Conservation (phyloP, 2,888 invertebrate species). For the Acanthoscelides obtectus region DNA sequence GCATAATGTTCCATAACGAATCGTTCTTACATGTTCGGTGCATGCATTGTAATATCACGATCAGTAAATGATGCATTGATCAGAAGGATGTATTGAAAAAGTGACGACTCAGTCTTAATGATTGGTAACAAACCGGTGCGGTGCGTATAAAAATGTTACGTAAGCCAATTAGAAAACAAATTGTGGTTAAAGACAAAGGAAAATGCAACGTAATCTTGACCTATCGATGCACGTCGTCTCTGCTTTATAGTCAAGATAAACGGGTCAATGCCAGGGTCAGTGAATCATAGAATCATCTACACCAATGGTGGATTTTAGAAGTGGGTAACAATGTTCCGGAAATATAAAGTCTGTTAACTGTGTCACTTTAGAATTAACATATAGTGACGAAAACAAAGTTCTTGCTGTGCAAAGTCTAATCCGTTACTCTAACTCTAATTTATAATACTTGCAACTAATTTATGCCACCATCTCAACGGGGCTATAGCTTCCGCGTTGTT, state of each 20-base stretch:
- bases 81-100: background rate
- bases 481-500: no score
- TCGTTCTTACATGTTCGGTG: background rate
- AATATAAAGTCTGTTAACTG: no score
- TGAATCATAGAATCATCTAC: background rate
- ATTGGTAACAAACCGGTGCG: background rate
- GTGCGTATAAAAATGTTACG: background rate
- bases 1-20: background rate
- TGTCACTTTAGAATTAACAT: no score
- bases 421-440: no score
- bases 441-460: no score
- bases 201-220: constrained; percentile 19
- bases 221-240: constrained; percentile 12
- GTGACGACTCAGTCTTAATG: background rate
- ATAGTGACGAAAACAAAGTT: no score
- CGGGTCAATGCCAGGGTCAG: constrained; percentile 1
- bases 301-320: no score
- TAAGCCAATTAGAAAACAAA: constrained; percentile 1
- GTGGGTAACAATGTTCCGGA: no score
- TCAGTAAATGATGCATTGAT: background rate
- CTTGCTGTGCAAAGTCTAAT: no score
- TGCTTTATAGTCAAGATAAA: background rate
- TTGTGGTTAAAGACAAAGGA: constrained; percentile 10
- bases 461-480: no score
- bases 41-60: constrained; percentile 1